A percentile compares a stretch with the other conserved stretches of the same genome.
Conservation (phyloP, 2,888 invertebrate genomes). For the Trichogramma dendrolimi region DNA sequence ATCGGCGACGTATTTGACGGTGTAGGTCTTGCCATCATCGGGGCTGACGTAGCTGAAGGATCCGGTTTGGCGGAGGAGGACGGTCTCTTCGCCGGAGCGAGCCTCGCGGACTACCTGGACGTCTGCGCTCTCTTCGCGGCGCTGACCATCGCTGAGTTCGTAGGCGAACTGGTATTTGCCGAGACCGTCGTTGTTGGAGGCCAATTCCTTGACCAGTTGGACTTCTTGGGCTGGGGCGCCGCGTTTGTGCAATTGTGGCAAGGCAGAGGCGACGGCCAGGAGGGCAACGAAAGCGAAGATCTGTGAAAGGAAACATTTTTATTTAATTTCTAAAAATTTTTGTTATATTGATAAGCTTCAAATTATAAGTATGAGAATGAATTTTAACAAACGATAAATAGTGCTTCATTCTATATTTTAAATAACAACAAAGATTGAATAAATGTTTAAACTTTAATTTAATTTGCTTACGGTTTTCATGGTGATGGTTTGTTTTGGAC, state of each 20-base stretch:
- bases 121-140: constrained; percentile 35
- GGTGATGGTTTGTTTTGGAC: neutral
- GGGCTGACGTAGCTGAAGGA: constrained; percentile 38
- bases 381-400: no score
- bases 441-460: neutral
- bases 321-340: neutral
- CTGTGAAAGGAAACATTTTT: constrained; percentile 23
- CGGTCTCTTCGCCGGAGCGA: constrained; percentile 27
- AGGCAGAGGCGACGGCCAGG: constrained; percentile 27
- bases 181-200: constrained; percentile 29
- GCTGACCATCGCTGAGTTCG: constrained; percentile 30
- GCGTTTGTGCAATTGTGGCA: constrained; percentile 13
- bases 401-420: no score
- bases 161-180: constrained; percentile 30
- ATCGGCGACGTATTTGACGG: constrained; percentile 38
- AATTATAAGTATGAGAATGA: no score
- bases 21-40: constrained; percentile 29
- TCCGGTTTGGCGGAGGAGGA: constrained; percentile 35
- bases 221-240: constrained; percentile 2
- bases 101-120: constrained; percentile 34
- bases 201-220: constrained; percentile 22
- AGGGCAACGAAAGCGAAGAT: constrained; percentile 27
- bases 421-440: neutral
- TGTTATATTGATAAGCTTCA: no score
- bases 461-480: constrained; percentile 2